A percentile compares a stretch with the other conserved stretches of the same genome.
phyloP scores from a whole-genome alignment of 2,888 invertebrate genomes.

The Cinara cedri region DNA sequence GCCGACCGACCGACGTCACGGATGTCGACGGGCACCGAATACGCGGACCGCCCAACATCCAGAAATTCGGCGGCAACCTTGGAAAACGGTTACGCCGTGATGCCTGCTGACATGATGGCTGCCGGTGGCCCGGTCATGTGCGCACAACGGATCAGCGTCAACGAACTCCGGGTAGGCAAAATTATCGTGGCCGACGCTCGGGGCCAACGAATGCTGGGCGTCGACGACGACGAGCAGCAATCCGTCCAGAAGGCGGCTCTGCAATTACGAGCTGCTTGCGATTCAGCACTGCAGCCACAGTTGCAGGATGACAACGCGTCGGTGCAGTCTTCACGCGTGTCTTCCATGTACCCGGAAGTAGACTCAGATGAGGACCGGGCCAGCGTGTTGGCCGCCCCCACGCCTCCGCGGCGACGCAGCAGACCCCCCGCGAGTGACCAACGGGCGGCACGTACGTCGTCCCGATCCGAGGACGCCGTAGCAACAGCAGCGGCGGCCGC shows the following conservation, averaged over 20 bases:
- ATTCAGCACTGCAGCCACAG: background rate
- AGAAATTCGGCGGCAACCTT: conserved; percentile 1
- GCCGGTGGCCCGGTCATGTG: conserved; percentile 59
- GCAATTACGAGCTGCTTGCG: background rate
- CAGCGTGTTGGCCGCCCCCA: conserved; percentile 39
- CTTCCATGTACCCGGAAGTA: conserved; percentile 58
- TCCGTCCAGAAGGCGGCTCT: conserved; percentile 14
- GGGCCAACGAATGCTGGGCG: conserved; percentile 69
- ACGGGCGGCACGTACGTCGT: background rate
- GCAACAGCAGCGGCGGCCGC: background rate
- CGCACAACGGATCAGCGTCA: conserved; percentile 73
- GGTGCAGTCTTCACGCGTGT: conserved; percentile 53
- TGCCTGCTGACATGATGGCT: background rate
- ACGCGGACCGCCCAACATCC: conserved; percentile 35
- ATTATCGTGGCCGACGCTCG: conserved; percentile 78
- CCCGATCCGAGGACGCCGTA: background rate
- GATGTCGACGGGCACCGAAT: conserved; percentile 11
- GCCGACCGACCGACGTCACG: conserved; percentile 16
- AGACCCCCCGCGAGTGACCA: background rate
- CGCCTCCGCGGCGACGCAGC: conserved; percentile 54
- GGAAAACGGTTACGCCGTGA: conserved; percentile 13
- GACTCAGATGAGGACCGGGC: conserved; percentile 57
- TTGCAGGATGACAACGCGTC: conserved; percentile 26
- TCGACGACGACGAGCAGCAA: conserved; percentile 21
- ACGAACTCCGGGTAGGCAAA: conserved; percentile 79